Base-by-base conservation (phyloP, 2,888 invertebrate genomes). In the Acanthosepion pharaonis region DNA sequence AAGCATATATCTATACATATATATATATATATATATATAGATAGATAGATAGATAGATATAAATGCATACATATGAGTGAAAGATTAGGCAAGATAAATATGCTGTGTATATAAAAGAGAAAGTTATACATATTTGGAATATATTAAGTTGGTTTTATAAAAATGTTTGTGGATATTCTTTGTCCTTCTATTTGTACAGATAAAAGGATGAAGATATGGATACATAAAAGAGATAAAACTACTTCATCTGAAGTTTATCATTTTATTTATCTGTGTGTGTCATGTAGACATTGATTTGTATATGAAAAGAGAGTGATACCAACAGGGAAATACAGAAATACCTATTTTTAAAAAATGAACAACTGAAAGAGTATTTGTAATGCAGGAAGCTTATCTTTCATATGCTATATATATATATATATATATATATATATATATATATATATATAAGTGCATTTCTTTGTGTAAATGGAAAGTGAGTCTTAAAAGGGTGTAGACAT, bases 391-490 rank as follows among this genome's bases (percentile, higher is more conserved):
- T 33, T 78, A 78, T 78, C n/a, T 78, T 78, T 15, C 11, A 11
- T n/a, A 33, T 33, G n/a, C n/a, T n/a, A 15, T 78, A 33, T 18
- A 5, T n/a, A 18, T 15, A 78, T 4, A 78, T 0, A n/a, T n/a
- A 33, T 15, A 9, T n/a, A 23, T 33, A 78, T 11, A 78, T n/a
- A n/a, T 15, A 78, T 4, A 78, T 0, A n/a, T n/a, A 33, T 15
- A 9, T n/a, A 20, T n/a, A 78, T 11, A n/a, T 64, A 8, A 33
- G 78, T 78, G n/a, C n/a, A 78, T 78, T 78, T 33, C 33, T 78
- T 78, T 78, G n/a, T 78, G 78, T 78, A 78, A 78, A 78, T 78
- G n/a, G 78, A 78, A 78, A 78, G 78, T 33, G 78, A 78, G 78
- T 33, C 78, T 78, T 78, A n/a, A 78, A 78, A 78, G 78, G 78